Evolutionary conservation across 92 coral and sea anemone genomes (phyloP), one percentile per base, ranked within the genome.

Genomic region (Parazoanthus atlanticus): DNA sequence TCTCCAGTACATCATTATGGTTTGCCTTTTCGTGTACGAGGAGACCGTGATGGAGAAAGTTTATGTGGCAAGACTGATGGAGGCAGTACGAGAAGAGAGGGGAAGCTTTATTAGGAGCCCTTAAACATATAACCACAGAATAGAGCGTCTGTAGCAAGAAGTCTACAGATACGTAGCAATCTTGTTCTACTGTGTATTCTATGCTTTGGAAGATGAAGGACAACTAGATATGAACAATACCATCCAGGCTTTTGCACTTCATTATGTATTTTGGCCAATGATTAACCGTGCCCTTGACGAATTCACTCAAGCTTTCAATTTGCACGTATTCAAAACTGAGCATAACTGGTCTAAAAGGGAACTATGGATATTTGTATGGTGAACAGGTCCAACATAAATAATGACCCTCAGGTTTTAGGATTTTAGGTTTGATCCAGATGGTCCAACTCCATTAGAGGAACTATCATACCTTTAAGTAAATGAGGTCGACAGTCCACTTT

Each of bases 11-110:
- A 31, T 10, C 77, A 88, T 73, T 90, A 31, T 74, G 93, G 95
- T 34, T 90, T 46, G 90, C 93, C 92, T 47, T 93, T 92, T 41
- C 90, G 89, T 88, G 95, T 90, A 31, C 88, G 83, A 29, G 89
- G 89, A 23, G 92, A 90, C 87, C 90, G 86, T 86, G 92, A 87
- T 32, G 94, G 94, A 52, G 94, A 92, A 82, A 90, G 67, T 78
- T 32, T 46, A 71, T 47, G 92, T 93, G 28, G 95, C 93, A 17
- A 71, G 66, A 52, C 76, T 85, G 34, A 89, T 92, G 90, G 61
- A 80, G 23, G 76, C 69, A 72, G 46, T 73, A 21, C 65, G 88
- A 77, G 94, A 90, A 4, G 92, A 90, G 30, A 82, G 87, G 34
- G 94, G 92, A 30, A 92, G 92, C 84, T 92, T 86, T 86, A 81